Evolutionary conservation across 2,113 vertebrate genomes (phyloP).

Genomic region (Indicator maculatus): DNA sequence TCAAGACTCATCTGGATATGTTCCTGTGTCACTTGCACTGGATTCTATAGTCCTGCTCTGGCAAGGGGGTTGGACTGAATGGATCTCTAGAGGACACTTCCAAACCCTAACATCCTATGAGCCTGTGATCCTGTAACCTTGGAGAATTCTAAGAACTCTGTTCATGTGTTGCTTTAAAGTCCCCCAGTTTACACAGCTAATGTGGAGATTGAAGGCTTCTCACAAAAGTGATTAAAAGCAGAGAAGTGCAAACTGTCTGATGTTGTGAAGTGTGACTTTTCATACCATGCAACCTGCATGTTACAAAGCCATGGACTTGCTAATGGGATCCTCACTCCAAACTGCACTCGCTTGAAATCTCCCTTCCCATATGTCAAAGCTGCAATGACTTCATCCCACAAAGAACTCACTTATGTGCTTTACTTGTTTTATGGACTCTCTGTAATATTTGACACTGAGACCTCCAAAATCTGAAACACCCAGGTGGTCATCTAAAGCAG

Average conservation of each 20-base stretch:
- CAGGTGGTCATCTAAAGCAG: background rate
- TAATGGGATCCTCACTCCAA: background rate
- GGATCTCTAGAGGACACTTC: too few species aligned
- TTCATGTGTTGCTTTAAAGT: background rate
- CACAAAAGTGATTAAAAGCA: background rate
- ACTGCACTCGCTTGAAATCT: conserved; percentile 8
- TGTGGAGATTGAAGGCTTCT: background rate
- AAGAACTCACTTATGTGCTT: background rate
- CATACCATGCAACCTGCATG: background rate
- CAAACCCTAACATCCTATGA: too few species aligned
- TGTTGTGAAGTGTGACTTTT: conserved; percentile 29
- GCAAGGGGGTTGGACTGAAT: too few species aligned
- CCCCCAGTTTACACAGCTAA: background rate
- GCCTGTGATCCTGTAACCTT: background rate
- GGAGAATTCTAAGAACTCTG: background rate
- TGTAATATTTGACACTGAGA: background rate
- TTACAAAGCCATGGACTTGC: conserved; percentile 4
- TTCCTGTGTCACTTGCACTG: too few species aligned
- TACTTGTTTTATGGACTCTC: background rate
- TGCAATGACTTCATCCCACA: background rate
- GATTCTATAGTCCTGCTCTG: too few species aligned
- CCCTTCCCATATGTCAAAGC: conserved; percentile 16
- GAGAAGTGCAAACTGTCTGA: conserved; percentile 4
- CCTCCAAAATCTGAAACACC: conserved; percentile 10
- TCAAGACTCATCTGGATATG: too few species aligned